Percentiles rank a stretch among this genome's conserved stretches.
phyloP scores from a whole-genome alignment of 1,140 invertebrate species.

The Plectrocnemia conspersa region DNA sequence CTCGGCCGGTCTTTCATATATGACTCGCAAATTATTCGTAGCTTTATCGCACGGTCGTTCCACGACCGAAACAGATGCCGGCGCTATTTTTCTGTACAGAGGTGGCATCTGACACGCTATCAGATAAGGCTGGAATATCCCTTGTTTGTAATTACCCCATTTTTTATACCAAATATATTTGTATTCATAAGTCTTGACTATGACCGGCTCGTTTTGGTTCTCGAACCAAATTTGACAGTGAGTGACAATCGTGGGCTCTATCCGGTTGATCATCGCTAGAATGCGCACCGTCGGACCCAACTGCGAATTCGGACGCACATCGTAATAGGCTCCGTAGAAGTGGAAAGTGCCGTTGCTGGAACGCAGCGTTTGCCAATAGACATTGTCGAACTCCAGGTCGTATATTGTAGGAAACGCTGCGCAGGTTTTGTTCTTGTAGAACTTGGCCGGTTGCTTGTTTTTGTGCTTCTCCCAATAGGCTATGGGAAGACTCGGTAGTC shows the following conservation, averaged over 20 bases:
- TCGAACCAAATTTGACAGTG: slow-evolving; percentile 91
- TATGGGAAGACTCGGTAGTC: slow-evolving; percentile 76
- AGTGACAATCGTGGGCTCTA: slow-evolving; percentile 76
- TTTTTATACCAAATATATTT: slow-evolving; percentile 93
- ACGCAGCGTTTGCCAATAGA: slow-evolving; percentile 81
- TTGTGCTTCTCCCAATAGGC: slow-evolving; percentile 76
- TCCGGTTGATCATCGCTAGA: slow-evolving; percentile 85
- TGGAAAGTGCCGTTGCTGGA: slow-evolving; percentile 82
- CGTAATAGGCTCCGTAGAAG: slow-evolving; percentile 84
- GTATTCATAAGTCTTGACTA: slow-evolving; percentile 80
- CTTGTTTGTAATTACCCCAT: slow-evolving; percentile 92
- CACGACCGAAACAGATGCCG: slow-evolving; percentile 81
- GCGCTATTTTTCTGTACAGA: slow-evolving; percentile 65
- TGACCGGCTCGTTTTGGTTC: slow-evolving; percentile 69
- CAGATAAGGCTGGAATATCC: slow-evolving; percentile 86
- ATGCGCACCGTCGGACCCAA: slow-evolving; percentile 78
- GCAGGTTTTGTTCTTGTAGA: slow-evolving; percentile 69
- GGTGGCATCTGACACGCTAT: slow-evolving; percentile 82
- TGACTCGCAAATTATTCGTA: slow-evolving; percentile 81
- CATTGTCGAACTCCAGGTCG: slow-evolving; percentile 86
- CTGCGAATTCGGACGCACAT: slow-evolving; percentile 68
- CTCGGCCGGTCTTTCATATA: slow-evolving; percentile 67
- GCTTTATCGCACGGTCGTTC: slow-evolving; percentile 79
- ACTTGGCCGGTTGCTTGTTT: slow-evolving; percentile 62
- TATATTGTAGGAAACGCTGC: slow-evolving; percentile 79